Evolutionary conservation across 2,888 invertebrate genomes (phyloP).

Genomic region (Cecidostiba fungosa): DNA sequence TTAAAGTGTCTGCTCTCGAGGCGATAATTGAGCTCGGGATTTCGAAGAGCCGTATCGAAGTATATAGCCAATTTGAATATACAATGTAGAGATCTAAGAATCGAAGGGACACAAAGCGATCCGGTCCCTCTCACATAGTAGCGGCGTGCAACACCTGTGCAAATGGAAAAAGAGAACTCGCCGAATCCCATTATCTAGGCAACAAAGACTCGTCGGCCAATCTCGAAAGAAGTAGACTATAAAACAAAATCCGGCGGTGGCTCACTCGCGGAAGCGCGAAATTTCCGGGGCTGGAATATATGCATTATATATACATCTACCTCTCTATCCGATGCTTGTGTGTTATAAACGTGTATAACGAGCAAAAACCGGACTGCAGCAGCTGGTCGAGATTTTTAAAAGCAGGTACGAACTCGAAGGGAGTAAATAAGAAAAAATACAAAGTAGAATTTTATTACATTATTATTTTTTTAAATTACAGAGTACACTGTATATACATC

Average conservation of each 20-base stretch:
- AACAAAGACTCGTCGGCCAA: background rate
- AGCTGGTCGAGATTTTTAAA: slow-evolving; percentile 40
- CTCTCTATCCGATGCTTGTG: background rate
- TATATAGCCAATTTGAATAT: background rate
- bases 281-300: background rate
- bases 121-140: background rate
- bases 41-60: background rate
- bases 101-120: background rate
- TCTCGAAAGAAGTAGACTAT: background rate
- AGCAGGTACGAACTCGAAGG: background rate
- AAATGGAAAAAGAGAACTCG: background rate
- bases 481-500: background rate
- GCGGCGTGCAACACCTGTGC: background rate
- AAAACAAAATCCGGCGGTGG: background rate
- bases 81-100: background rate
- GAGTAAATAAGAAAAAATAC: background rate
- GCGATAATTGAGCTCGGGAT: slow-evolving; percentile 24
- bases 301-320: background rate
- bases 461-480: background rate
- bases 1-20: background rate
- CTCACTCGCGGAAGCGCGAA: background rate
- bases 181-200: background rate
- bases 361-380: slow-evolving; percentile 41
- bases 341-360: background rate
- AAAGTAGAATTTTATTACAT: background rate